Evolutionary conservation across 2,888 invertebrate genomes (phyloP), one percentile per base, ranked within the genome.

Genomic region (Nysson spinosus): DNA sequence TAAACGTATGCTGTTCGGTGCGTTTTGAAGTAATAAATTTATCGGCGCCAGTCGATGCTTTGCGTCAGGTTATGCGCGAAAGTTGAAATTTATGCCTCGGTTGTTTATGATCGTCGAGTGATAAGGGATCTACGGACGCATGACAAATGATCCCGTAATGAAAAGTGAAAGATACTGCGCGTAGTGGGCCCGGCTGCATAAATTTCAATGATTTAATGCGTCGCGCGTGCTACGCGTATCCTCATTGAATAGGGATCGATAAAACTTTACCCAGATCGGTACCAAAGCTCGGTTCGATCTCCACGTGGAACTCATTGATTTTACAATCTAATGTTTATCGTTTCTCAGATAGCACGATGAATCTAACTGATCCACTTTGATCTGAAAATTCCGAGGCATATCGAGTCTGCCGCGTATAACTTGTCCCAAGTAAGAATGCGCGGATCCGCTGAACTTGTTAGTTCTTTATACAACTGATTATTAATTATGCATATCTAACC

Each of bases 121-220:
- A 87, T 86, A 87, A 87, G 86, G 85, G 86, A 86, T 86, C 84
- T 83, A 80, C 81, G 83, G 83, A 78, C 82, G 81, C 83, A 84
- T 86, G 87, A 87, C 86, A 86, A 85, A 87, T 86, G 86, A 87
- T 86, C 83, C 83, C 83, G 83, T 86, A 87, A 86, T 87, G 87
- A 87, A 87, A 87, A 87, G 86, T 87, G 86, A 87, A 86, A 86
- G 87, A 87, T 86, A 87, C 86, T 82, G 83, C 81, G 79, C 83
- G 77, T 71, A 75, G 73, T 77, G 57, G 69, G 65, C 46, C 57
- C 77, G 79, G 80, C 77, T 82, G 85, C 85, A 87, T 87, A 87
- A 87, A 87, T 87, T 87, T 85, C 83, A 85, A 87, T 87, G 87
- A 87, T 87, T 87, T 87, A 87, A 83, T 84, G 85, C 83, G 82